These are phyloP conservation scores for Otolemur crassicaudatus DNA, from an alignment of 2,797 vertebrate genomes.

Conservation along the genomic window DNA sequence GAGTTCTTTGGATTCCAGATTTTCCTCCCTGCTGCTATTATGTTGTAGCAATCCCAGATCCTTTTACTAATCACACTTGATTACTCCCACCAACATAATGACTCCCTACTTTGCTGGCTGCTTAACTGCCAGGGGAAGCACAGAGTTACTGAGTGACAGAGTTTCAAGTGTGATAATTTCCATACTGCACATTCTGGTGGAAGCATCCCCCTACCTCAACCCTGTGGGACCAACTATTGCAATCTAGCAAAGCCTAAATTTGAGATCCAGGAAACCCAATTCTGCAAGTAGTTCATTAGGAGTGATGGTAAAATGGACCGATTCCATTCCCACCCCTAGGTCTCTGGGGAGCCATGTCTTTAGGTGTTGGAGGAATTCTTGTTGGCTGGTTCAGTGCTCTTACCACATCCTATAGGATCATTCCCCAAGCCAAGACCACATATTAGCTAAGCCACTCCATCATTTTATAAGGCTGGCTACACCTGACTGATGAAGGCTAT, in stretches of 20 bases:
- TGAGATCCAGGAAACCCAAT: neutral
- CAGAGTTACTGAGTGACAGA: neutral
- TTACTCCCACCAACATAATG: neutral
- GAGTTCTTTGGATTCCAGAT: neutral
- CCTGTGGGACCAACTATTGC: neutral
- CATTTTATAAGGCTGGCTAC: neutral
- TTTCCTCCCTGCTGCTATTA: neutral
- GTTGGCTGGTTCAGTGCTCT: neutral
- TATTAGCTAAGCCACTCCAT: neutral
- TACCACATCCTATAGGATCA: neutral
- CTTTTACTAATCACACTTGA: neutral
- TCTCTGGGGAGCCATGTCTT: neutral
- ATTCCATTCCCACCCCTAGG: neutral
- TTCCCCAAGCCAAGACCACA: neutral
- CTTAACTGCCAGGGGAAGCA: neutral
- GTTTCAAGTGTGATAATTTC: neutral
- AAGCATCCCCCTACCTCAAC: neutral
- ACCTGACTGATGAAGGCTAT: neutral
- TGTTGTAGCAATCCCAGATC: neutral
- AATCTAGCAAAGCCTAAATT: neutral
- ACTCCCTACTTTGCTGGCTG: neutral
- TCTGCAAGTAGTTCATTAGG: neutral
- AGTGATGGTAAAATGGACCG: neutral
- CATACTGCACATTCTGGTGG: neutral
- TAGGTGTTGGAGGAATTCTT: neutral